Base-by-base conservation (phyloP, 2,888 invertebrate species). In the Minunthozetes semirufus region DNA sequence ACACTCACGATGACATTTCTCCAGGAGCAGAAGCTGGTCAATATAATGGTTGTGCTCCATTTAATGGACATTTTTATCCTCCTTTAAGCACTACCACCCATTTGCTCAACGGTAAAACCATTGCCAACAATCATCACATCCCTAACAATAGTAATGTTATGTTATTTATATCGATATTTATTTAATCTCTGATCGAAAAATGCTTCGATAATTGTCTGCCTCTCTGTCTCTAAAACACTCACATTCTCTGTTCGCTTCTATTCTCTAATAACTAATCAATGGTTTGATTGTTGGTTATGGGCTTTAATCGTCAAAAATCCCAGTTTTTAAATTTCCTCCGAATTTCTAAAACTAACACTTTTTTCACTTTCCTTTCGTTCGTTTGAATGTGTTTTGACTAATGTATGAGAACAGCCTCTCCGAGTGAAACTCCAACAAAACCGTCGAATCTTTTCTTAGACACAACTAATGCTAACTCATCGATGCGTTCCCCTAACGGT, bases 401-500 rank as follows among this genome's bases (percentile, higher is more conserved):
- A 66, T 63, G 29, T 29, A 11, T 38, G 19, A 3, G 17, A 63
- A 15, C 63, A 59, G 59, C 22, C 15, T 74, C 74, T 68, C 74
- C 76, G 8, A 61, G n/a, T 27, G 72, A 68, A 11, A 46, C 70
- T 42, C 76, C 76, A 19, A 63, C 38, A 4, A 76, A 76, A 46
- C 74, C 74, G 13, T 38, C 76, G 9, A 61, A 63, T 70, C 70
- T 73, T 9, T 75, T 61, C 72, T 48, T 76, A 61, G 71, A 70
- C 50, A 72, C 74, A 25, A 70, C 61, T 22, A 75, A 75, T 15
- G 63, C 66, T 29, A 75, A 75, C 59, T 77, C 79, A 50, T 85
- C 86, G 82, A 87, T 87, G 83, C 88, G 88, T 84, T 91, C 91
- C 85, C 87, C 89, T 85, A 91, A 91, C 86, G 91, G 91, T 91